Evolutionary conservation across 2,797 vertebrate genomes (phyloP), one percentile per base, ranked within the genome.

Genomic region (Pogonophryne albipinna): DNA sequence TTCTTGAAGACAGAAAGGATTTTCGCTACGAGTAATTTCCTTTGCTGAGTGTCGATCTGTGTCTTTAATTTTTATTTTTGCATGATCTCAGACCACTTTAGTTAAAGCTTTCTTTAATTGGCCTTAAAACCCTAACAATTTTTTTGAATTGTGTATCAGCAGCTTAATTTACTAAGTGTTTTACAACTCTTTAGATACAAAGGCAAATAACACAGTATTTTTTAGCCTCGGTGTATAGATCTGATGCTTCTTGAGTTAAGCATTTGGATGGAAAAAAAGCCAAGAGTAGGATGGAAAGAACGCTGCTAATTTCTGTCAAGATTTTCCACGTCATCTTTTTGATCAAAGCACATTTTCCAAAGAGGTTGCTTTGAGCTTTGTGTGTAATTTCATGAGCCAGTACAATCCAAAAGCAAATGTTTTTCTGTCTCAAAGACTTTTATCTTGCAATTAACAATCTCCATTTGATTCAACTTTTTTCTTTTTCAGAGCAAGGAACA

Each of bases 401-500:
- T 20, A 47, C n/a, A 45, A 34, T 74, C 57, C 61, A 66, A 58
- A 58, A 38, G 56, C 34, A 59, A 56, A 67, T 79, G 16, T 77
- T 80, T 82, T 65, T 12, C 41, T 50, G 4, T 16, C 55, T 76
- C 55, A 63, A 52, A 76, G 47, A 20, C 42, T 59, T 80, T 41
- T 66, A 16, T 56, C 38, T 58, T 4, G 1, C 20, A 53, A 57
- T 70, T 51, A 58, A 55, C 47, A 7, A 20, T 61, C 16, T 66
- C 4, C 44, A 1, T 59, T 82, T 73, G 66, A 0, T 82, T 84
- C 85, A 62, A 16, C 8, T 57, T 81, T 66, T 79, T 61, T 78
- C 8, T 94, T 92, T 93, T 93, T 76, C 94, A 99, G 97, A 97
- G 82, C 0, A 90, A 84, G 79, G 94, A 93, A 23, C 97, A 98